Evolutionary conservation across 2,113 vertebrate species (phyloP).

Genomic region (Monopterus albus): DNA sequence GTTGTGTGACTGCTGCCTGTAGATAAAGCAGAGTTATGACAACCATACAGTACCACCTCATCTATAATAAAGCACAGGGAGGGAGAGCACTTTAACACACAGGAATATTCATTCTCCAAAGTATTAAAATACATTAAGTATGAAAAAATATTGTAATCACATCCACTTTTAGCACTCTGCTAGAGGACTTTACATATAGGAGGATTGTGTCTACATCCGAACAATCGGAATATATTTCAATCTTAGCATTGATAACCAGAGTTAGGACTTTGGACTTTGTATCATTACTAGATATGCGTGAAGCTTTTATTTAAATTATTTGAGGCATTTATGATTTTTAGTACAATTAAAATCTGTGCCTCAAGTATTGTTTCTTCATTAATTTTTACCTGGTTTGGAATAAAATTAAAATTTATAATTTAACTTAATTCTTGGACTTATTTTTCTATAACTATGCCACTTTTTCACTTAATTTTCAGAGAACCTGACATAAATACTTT

Average conservation of each 20-base stretch:
- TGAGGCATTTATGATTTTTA: conserved; percentile 1
- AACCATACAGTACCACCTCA: conserved; percentile 72
- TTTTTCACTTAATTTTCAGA: too few relatives aligned
- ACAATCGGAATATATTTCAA: conserved; percentile 12
- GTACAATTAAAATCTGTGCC: neutral
- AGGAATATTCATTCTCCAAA: conserved; percentile 59
- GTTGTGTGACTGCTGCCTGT: conserved; percentile 75
- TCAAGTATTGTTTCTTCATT: neutral
- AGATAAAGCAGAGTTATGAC: conserved; percentile 80
- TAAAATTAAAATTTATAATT: neutral
- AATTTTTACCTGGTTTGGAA: neutral
- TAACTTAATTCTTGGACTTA: neutral
- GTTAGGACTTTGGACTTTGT: neutral
- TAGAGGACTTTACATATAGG: conserved; percentile 18
- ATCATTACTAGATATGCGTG: neutral
- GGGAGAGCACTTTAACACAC: conserved; percentile 53
- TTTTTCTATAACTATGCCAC: too few relatives aligned
- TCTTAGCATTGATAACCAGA: conserved; percentile 16
- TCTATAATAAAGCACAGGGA: conserved; percentile 76
- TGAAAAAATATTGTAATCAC: conserved; percentile 55
- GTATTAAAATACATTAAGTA: conserved; percentile 43
- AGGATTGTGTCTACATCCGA: conserved; percentile 18
- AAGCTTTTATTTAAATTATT: neutral
- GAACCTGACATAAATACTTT: too few relatives aligned
- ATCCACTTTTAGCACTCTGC: conserved; percentile 55